Evolutionary conservation across 2,888 invertebrate genomes (phyloP).

Genomic region (Cantharis nigra): DNA sequence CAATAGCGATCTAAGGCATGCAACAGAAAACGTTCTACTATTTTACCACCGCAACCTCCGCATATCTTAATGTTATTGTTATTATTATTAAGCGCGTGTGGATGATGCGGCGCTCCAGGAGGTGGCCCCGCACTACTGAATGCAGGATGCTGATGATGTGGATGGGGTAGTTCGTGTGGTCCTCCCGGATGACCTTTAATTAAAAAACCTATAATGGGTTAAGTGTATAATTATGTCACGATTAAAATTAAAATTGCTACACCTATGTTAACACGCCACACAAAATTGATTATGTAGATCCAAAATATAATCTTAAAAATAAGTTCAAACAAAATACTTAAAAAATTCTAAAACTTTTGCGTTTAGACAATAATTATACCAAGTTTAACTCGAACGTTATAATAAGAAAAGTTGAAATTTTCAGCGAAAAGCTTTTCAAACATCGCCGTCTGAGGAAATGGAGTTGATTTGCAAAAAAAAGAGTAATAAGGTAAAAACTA

Average conservation of each 20-base stretch:
- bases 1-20: conserved; percentile 93
- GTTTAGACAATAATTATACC: not conserved
- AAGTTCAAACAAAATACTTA: not conserved
- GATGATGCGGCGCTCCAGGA: conserved; percentile 56
- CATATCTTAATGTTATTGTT: conserved; percentile 74
- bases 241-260: not conserved
- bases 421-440: not conserved
- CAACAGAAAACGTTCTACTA: conserved; percentile 88
- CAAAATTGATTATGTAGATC: not conserved
- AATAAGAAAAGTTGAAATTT: not conserved
- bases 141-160: conserved; percentile 55
- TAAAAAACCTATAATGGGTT: conserved; percentile 25
- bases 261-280: not conserved
- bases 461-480: too few relatives aligned
- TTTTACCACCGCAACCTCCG: conserved; percentile 90
- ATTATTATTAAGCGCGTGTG: conserved; percentile 62
- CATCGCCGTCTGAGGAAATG: too few relatives aligned
- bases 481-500: too few relatives aligned
- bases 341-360: not conserved
- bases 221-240: conserved; percentile 9
- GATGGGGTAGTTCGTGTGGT: conserved; percentile 51
- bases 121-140: conserved; percentile 55
- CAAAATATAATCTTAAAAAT: not conserved
- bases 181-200: conserved; percentile 42
- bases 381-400: not conserved